Base-by-base conservation (phyloP, 2,888 invertebrate genomes). In the Phengaris arion region DNA sequence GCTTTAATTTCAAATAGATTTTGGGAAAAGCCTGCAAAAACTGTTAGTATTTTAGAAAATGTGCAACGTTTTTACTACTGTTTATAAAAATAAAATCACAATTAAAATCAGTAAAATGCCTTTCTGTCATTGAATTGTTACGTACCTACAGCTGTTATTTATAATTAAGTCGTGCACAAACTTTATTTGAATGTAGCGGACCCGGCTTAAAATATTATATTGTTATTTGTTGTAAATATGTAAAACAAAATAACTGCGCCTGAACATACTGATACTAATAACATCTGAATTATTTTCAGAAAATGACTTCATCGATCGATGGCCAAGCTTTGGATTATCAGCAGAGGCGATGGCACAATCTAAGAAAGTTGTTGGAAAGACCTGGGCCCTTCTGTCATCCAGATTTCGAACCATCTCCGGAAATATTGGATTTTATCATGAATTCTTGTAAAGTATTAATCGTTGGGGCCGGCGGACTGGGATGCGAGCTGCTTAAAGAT, bases 401-500 rank as follows among this genome's bases (percentile, higher is more conserved):
- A 7, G 98, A 98, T 84, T 99, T 98, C 88, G 97, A 97, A 83
- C 96, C 98, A 0, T 97, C 98, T 0, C 88, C 96, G 2, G 97
- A 98, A 85, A 97, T 96, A 81, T 89, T 99, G 77, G 96, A 96
- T 81, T 97, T 98, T 86, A 90, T 99, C 15, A 96, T 96, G 93
- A 96, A 96, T 76, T 95, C 95, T n/a, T 97, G 98, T 87, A 97
- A 97, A 92, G 94, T 99, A 54, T 94, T 99, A 9, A 86, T 94
- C 68, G 87, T 89, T 78, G 99, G 99, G 13, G 99, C 99, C 76
- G 99, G 99, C 54, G 99, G 99, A 2, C 94, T 99, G 69, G 99
- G 99, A 13, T 99, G 99, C 94, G 99, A 99, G 91, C 93, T 99
- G 46, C 94, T 99, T 0, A 99, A 99, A 93, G 97, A 99, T 91